phyloP scores from a whole-genome alignment of 2,113 vertebrate genomes.

The Equus przewalskii region DNA sequence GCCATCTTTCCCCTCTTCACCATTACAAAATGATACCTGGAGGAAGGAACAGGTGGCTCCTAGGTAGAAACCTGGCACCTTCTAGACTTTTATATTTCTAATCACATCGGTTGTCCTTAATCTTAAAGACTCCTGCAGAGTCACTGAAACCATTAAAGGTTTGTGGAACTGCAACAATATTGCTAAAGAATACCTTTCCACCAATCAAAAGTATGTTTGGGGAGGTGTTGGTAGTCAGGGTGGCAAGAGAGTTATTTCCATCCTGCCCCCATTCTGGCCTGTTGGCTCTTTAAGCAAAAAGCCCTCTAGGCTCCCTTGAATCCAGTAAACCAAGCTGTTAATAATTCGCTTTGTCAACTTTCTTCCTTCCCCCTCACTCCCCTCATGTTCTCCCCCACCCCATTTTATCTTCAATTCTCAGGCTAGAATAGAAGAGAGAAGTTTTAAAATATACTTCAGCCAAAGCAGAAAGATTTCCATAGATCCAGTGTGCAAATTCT shows the following conservation, averaged over 20 bases:
- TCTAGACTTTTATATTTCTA: slow-evolving; percentile 61
- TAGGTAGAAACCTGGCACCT: slow-evolving; percentile 83
- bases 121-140: slow-evolving; percentile 56
- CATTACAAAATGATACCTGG: slow-evolving; percentile 28
- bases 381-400: background rate
- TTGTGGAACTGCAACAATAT: slow-evolving; percentile 57
- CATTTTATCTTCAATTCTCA: slow-evolving; percentile 54
- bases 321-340: slow-evolving; percentile 53
- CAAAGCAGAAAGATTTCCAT: slow-evolving; percentile 61
- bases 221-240: background rate
- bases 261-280: background rate
- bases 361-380: background rate
- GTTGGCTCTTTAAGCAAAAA: slow-evolving; percentile 47
- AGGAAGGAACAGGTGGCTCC: slow-evolving; percentile 74
- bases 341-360: slow-evolving; percentile 40
- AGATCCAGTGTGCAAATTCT: slow-evolving; percentile 37
- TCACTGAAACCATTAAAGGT: background rate
- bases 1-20: background rate
- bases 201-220: slow-evolving; percentile 54
- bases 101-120: slow-evolving; percentile 71
- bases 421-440: slow-evolving; percentile 12
- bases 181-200: slow-evolving; percentile 64
- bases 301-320: slow-evolving; percentile 41
- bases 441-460: slow-evolving; percentile 66
- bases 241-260: slow-evolving; percentile 15